Evolutionary conservation across 2,888 invertebrate species (phyloP), one percentile per base, ranked within the genome.

Genomic region (Notodonta ziczac): DNA sequence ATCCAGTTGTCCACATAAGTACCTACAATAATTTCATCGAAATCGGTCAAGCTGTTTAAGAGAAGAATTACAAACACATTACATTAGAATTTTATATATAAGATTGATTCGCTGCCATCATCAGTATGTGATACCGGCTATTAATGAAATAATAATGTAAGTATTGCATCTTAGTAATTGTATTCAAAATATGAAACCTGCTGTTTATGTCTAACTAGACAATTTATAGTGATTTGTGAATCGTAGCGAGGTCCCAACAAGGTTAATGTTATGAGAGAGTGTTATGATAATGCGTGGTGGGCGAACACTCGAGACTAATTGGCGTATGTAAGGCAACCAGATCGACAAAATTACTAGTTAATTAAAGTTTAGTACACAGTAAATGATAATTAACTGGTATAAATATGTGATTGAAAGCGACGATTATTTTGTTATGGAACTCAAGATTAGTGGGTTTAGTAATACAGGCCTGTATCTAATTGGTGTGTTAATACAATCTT

Each of bases 171-270:
- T 42, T 9, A 7, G 42, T 9, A 10, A 42, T 10, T 9, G 8
- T 9, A 7, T 10, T 42, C 12, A 9, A 42, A 42, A 48, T 13
- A 14, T 14, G 1, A n/a, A 48, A 4, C 48, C 6, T 1, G 1
- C n/a, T 8, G n/a, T 48, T 6, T 48, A 48, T 24, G 51, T 24
- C 51, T 4, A 9, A 24, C n/a, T 48, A n/a, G 9, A 13, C 53
- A 13, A 32, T 35, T 48, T 60, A 67, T 67, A n/a, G n/a, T 67
- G 66, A 76, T 73, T 66, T 63, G 59, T 65, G 67, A 68, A 72
- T 61, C 64, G 71, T 67, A 54, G 67, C 64, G 42, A 59, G 65
- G 59, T 62, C 61, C 56, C 58, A 60, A 64, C 66, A 75, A 73
- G 74, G 77, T 74, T 69, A 72, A 72, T 66, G 40, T 57, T 60